Evolutionary conservation across 2,113 vertebrate genomes (phyloP).

Genomic region (Oxyura jamaicensis): DNA sequence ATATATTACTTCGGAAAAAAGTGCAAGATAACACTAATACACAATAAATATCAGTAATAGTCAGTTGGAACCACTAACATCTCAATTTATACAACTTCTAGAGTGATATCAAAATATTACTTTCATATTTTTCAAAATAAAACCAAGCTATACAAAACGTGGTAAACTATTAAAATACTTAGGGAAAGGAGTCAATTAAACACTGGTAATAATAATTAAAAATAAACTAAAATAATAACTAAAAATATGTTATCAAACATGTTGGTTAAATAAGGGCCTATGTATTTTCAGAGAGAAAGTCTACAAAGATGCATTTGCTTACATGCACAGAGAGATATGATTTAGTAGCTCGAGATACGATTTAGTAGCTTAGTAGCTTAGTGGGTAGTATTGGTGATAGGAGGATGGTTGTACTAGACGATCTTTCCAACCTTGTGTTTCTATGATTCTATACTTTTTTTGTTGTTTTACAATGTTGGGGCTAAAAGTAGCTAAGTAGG

Average conservation of each 20-base stretch:
- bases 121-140: not conserved
- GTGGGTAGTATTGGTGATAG: too few species aligned
- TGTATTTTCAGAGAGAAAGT: not conserved
- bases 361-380: too few species aligned
- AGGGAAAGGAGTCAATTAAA: not conserved
- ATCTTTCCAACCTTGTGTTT: too few species aligned
- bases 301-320: not conserved
- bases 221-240: too few species aligned
- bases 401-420: too few species aligned
- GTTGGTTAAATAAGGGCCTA: not conserved
- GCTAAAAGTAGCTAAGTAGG: not conserved
- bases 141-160: not conserved
- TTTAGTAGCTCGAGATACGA: too few species aligned
- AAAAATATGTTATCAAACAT: not conserved
- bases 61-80: not conserved
- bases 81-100: not conserved
- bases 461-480: not conserved
- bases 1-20: not conserved
- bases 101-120: not conserved
- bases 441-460: not conserved
- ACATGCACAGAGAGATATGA: too few species aligned
- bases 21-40: not conserved
- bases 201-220: not conserved
- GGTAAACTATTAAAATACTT: not conserved
- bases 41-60: not conserved